Percentiles rank a stretch among this genome's conserved stretches.
Evolutionary conservation across 2,113 vertebrate species (phyloP).

Genomic region (Nestor notabilis): DNA sequence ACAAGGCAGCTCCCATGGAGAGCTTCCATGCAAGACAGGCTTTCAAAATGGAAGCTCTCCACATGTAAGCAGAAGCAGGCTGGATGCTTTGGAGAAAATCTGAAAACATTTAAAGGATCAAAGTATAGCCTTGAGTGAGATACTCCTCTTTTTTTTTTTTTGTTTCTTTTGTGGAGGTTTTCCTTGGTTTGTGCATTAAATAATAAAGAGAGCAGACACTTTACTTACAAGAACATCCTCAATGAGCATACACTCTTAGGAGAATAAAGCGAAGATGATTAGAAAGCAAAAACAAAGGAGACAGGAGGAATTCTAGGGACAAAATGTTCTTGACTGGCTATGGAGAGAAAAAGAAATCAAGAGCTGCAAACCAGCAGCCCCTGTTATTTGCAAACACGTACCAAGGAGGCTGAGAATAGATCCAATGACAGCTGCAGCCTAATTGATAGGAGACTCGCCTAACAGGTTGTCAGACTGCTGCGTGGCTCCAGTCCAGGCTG

Average conservation of each 20-base stretch:
- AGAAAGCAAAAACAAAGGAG: conserved; percentile 38
- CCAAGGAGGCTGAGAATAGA: conserved; percentile 69
- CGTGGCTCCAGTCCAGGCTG: conserved; percentile 59
- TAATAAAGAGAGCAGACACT: neutral
- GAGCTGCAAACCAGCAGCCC: conserved; percentile 41
- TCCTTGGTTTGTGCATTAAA: neutral
- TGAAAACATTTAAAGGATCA: conserved; percentile 45
- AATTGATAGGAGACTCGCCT: conserved; percentile 71
- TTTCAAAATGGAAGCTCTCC: conserved; percentile 54
- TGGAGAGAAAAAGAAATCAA: neutral
- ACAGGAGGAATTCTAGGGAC: conserved; percentile 11
- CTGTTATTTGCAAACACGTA: conserved; percentile 67
- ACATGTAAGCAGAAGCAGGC: neutral
- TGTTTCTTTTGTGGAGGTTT: neutral
- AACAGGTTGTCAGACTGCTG: conserved; percentile 71
- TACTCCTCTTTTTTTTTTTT: neutral
- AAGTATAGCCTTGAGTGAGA: neutral
- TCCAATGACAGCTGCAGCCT: conserved; percentile 67
- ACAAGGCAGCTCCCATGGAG: conserved; percentile 35
- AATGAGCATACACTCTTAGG: neutral
- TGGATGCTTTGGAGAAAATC: conserved; percentile 31
- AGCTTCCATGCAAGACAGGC: conserved; percentile 1
- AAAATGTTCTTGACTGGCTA: conserved; percentile 48
- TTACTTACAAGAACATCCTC: neutral
- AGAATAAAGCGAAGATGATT: neutral